Base-by-base conservation (phyloP, 2,888 invertebrate species). In the Drosophila cognata region DNA sequence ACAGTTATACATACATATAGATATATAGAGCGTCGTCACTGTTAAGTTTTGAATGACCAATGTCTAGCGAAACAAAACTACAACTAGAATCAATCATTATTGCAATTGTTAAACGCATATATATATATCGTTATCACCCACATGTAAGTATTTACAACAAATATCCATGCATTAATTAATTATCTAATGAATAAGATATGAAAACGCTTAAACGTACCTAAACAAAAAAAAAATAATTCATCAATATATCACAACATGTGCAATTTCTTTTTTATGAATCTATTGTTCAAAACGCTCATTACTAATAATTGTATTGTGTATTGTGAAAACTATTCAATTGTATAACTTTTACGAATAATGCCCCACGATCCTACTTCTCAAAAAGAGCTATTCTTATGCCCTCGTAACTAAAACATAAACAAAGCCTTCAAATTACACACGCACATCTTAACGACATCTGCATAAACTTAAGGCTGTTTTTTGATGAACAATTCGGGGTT, bases 241-340 rank as follows among this genome's bases (percentile, higher is more conserved):
- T 46, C 46, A 66, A 73, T 31, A 55, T 61, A 68, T 66, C 43
- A 76, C 72, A 90, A 88, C 80, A 74, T 75, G 90, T 90, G 90
- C 90, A 88, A 88, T 90, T 90, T 89, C 84, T 90, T 88, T 86
- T 86, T 86, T 90, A 90, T 81, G 84, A 90, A 86, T 88, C 75
- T 83, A 85, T 76, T 85, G 74, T 81, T 81, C 59, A 64, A 71
- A 72, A 66, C 74, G 87, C 88, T 88, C 78, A 90, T 89, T 68
- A 77, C 71, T 69, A 66, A 63, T 46, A 46, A 16, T 46, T 46
- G 16, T 46, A 46, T 59, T 71, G 59, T 78, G 53, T 81, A 74
- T 77, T 77, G 71, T 66, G 50, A 81, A 46, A 81, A 52, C 53
- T 71, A 81, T 81, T 55, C 62, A 72, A 77, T 72, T 78, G 78